Evolutionary conservation across 1,140 invertebrate species (phyloP).

Genomic region (Gonioctena quinquepunctata): DNA sequence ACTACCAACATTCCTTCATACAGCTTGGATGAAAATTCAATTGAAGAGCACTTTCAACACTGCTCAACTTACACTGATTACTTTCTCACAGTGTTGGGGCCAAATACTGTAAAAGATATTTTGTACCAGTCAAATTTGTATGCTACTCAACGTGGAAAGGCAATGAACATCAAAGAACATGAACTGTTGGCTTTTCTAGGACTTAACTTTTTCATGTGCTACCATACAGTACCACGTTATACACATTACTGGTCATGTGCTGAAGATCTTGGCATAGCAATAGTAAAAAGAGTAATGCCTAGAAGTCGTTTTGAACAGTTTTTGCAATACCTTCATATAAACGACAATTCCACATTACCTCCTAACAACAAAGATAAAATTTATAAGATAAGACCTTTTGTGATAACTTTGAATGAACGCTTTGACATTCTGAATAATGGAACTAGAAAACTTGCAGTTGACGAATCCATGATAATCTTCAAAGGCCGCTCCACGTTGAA

Average conservation of each 20-base stretch:
- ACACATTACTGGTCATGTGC: conserved; percentile 2
- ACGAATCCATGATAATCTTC: conserved; percentile 36
- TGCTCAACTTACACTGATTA: conserved; percentile 9
- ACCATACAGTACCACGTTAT: conserved; percentile 5
- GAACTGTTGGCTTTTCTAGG: conserved; percentile 7
- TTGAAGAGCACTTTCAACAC: conserved; percentile 3
- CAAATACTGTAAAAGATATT: conserved; percentile 2
- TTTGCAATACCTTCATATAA: neutral
- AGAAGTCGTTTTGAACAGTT: neutral
- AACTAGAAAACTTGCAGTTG: conserved; percentile 15
- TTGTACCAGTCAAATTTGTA: conserved; percentile 1
- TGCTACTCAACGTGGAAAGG: conserved; percentile 6
- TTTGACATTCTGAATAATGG: neutral
- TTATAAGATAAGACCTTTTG: conserved; percentile 8
- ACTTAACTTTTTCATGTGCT: neutral
- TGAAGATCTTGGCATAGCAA: conserved; percentile 3
- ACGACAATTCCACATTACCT: neutral
- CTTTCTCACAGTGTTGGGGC: conserved; percentile 5
- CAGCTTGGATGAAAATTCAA: neutral
- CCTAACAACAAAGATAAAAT: neutral
- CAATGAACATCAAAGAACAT: conserved; percentile 8
- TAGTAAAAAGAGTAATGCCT: neutral
- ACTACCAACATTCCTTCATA: neutral
- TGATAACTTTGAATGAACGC: conserved; percentile 4
- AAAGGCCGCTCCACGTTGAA: conserved; percentile 52